Evolutionary conservation across 2,797 vertebrate genomes (phyloP).

Genomic region (Perodicticus potto): DNA sequence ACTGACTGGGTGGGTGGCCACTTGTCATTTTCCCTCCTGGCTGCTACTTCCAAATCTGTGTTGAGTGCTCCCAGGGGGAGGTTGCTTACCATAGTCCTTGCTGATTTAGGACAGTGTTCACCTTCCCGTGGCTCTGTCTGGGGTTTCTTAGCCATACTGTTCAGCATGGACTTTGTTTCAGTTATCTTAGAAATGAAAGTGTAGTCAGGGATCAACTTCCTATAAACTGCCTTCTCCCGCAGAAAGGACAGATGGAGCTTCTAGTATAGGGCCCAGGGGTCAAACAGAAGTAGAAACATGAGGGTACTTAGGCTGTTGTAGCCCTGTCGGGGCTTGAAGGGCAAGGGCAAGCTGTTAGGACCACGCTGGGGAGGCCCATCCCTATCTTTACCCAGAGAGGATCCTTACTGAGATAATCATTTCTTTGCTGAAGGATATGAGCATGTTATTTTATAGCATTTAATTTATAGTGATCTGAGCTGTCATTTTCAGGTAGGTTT

Average conservation of each 20-base stretch:
- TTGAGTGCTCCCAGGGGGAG: background rate
- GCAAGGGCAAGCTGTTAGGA: background rate
- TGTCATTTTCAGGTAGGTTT: background rate
- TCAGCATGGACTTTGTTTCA: background rate
- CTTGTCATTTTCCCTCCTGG: rapidly evolving
- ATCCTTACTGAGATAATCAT: background rate
- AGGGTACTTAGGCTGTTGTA: background rate
- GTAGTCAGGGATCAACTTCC: background rate
- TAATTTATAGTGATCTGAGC: background rate
- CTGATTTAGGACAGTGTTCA: background rate
- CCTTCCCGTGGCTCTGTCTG: background rate
- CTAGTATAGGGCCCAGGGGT: background rate
- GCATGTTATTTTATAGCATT: background rate
- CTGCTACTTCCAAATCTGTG: background rate
- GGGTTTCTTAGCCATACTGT: background rate
- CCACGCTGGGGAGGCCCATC: background rate
- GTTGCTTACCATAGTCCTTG: rapidly evolving
- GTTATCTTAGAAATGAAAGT: background rate
- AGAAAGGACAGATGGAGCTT: background rate
- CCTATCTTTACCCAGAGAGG: background rate
- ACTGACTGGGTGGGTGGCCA: background rate
- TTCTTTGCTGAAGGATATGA: background rate
- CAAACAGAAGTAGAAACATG: background rate
- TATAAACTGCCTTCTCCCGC: background rate
- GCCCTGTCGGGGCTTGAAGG: background rate